These are phyloP conservation scores for Telmatochromis sp. DNA, from an alignment of 2,113 vertebrate species.

Conservation along the genomic window DNA sequence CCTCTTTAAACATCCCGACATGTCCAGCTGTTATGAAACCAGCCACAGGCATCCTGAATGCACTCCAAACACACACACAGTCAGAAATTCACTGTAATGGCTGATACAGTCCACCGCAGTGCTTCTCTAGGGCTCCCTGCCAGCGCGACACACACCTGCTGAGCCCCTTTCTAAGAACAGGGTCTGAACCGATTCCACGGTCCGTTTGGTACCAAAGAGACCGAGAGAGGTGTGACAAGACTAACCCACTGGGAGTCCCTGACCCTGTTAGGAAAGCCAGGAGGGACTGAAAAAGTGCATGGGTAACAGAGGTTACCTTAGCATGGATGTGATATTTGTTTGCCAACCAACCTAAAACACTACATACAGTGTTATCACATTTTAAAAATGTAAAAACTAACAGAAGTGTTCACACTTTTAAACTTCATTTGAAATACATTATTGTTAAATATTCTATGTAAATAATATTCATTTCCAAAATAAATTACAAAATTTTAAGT, in stretches of 20 bases:
- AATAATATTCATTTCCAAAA: neutral
- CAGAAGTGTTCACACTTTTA: neutral
- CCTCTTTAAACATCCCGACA: neutral
- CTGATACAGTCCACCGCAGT: neutral
- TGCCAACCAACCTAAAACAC: neutral
- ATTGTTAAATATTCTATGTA: neutral
- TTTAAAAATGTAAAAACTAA: neutral
- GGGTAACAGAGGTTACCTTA: neutral
- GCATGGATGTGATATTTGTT: neutral
- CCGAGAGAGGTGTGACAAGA: neutral
- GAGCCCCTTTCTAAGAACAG: slow-evolving; percentile 14
- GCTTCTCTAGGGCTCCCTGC: neutral
- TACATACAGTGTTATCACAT: neutral
- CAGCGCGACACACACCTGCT: neutral
- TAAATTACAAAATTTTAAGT: neutral
- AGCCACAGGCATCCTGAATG: neutral
- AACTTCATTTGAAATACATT: neutral
- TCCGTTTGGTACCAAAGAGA: slow-evolving; percentile 48
- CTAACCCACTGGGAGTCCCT: slow-evolving; percentile 10
- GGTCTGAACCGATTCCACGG: slow-evolving; percentile 50
- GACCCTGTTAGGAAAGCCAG: neutral
- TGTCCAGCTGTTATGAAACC: slow-evolving; percentile 29
- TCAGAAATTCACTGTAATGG: neutral
- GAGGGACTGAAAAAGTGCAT: neutral
- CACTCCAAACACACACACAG: neutral